Evolutionary conservation across 1,140 invertebrate species (phyloP).

Genomic region (Ylistrum balloti): DNA sequence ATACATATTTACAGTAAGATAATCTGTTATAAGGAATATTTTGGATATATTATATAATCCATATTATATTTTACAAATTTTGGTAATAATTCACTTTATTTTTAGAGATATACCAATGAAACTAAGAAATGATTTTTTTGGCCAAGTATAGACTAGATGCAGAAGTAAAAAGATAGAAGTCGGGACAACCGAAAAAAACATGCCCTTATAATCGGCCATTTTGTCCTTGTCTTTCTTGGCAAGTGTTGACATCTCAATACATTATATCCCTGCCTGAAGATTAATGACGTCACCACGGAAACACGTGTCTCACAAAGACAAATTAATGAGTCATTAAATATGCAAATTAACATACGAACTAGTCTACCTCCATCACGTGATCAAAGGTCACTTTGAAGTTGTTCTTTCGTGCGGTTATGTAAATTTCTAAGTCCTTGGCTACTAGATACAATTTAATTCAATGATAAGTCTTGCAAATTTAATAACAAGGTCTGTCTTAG

Average conservation of each 20-base stretch:
- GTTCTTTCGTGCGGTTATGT: neutral
- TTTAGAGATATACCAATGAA: no score
- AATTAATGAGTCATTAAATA: slow-evolving; percentile 25
- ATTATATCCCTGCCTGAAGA: neutral
- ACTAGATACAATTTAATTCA: neutral
- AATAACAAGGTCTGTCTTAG: neutral
- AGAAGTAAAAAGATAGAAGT: no score
- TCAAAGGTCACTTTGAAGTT: slow-evolving; percentile 18
- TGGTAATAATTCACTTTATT: no score
- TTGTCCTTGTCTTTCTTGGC: neutral
- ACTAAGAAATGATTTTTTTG: no score
- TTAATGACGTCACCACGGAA: neutral
- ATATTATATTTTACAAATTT: no score
- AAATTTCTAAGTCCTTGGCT: neutral
- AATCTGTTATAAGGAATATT: no score
- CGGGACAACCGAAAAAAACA: neutral
- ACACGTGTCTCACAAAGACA: neutral
- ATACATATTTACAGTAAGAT: no score
- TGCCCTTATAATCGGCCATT: neutral
- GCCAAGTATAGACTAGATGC: no score
- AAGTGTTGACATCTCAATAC: neutral
- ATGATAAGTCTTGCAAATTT: neutral
- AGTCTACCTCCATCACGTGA: slow-evolving; percentile 13
- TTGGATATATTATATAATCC: no score
- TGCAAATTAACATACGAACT: slow-evolving; percentile 21